phyloP scores from a whole-genome alignment of 2,888 invertebrate genomes.

The Mesochorus sp. region DNA sequence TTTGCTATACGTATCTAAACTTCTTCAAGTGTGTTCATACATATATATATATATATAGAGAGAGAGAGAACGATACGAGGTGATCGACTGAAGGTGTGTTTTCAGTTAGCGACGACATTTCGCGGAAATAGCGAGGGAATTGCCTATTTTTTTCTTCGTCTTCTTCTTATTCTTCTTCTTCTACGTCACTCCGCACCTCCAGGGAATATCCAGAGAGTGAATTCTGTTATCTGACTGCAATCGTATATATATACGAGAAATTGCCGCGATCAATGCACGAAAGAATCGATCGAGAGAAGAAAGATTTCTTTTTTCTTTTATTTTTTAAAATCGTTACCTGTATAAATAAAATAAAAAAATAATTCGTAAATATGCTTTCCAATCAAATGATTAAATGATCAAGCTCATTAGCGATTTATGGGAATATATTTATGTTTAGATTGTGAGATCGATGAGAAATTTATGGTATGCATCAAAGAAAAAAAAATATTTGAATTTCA shows the following conservation, averaged over 20 bases:
- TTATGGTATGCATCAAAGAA: too few relatives aligned
- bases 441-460: too few relatives aligned
- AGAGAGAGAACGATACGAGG: too few relatives aligned
- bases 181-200: background rate
- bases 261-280: background rate
- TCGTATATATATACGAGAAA: background rate
- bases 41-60: background rate
- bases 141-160: constrained; percentile 1
- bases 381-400: too few relatives aligned
- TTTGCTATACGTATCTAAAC: constrained; percentile 1
- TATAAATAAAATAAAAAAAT: too few relatives aligned
- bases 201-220: background rate
- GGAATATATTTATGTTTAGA: too few relatives aligned
- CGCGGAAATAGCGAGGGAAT: constrained; percentile 25
- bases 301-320: background rate
- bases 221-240: background rate
- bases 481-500: too few relatives aligned
- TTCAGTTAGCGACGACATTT: constrained; percentile 49
- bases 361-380: too few relatives aligned
- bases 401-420: too few relatives aligned
- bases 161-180: too few relatives aligned
- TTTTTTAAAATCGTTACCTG: too few relatives aligned
- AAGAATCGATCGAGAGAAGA: background rate
- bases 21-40: background rate
- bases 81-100: constrained; percentile 53